Percentiles rank a stretch among this genome's conserved stretches.
Conservation (phyloP, 1,140 invertebrate genomes). For the Diploscapter pachys region DNA sequence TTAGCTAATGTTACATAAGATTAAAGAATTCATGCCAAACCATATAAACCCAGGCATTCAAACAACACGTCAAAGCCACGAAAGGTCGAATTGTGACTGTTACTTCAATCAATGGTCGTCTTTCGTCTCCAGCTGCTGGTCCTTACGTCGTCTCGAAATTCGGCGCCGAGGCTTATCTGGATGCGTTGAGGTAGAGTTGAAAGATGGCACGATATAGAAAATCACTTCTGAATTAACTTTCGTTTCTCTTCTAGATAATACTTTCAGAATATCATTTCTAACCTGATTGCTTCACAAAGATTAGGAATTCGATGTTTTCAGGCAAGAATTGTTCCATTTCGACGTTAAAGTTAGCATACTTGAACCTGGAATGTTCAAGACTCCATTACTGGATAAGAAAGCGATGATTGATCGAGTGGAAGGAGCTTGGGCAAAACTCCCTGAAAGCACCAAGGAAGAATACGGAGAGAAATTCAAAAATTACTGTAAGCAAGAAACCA, state of each 20-base stretch:
- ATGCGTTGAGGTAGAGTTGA: slow-evolving; percentile 35
- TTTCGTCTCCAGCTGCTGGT: slow-evolving; percentile 33
- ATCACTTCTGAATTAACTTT: no score
- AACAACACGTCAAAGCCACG: slow-evolving; percentile 45
- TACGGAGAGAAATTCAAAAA: slow-evolving; percentile 50
- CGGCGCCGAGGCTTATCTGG: slow-evolving; percentile 51
- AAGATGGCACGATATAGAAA: no score
- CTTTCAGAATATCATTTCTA: no score
- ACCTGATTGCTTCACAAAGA: neutral
- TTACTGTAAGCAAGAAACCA: slow-evolving; percentile 34
- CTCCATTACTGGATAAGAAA: slow-evolving; percentile 42
- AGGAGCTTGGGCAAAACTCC: slow-evolving; percentile 42
- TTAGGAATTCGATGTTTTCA: slow-evolving; percentile 22
- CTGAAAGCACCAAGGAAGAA: slow-evolving; percentile 40
- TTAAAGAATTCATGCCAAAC: no score
- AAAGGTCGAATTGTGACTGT: slow-evolving; percentile 48
- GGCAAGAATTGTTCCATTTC: slow-evolving; percentile 42
- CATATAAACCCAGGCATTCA: slow-evolving; percentile 38
- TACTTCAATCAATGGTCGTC: slow-evolving; percentile 48
- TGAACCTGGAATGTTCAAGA: slow-evolving; percentile 45
- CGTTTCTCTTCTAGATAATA: no score
- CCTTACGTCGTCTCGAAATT: slow-evolving; percentile 48
- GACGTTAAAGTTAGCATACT: slow-evolving; percentile 46
- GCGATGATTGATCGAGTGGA: slow-evolving; percentile 46
- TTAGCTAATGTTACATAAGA: no score